phyloP scores from a whole-genome alignment of 2,797 vertebrate species.

The Halcyon leucocephala region DNA sequence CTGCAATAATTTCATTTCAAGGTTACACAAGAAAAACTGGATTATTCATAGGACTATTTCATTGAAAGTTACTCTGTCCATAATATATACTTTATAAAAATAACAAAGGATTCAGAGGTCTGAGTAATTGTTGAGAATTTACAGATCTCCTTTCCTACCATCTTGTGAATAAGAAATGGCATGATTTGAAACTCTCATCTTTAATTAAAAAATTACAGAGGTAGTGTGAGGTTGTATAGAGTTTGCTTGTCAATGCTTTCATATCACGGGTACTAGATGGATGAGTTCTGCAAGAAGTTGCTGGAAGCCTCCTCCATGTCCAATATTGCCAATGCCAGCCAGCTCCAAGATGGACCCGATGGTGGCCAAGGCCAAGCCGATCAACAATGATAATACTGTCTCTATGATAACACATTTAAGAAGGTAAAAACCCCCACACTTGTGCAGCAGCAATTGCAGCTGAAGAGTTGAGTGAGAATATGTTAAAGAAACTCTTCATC shows the following conservation, averaged over 20 bases:
- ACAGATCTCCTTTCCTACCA: neutral
- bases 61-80: neutral
- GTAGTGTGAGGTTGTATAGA: neutral
- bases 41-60: neutral
- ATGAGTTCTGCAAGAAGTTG: neutral
- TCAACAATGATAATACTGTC: rapidly evolving
- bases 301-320: neutral
- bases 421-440: neutral
- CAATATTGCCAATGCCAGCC: neutral
- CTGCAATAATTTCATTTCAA: neutral
- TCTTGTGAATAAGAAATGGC: neutral
- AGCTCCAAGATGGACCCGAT: neutral
- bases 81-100: neutral
- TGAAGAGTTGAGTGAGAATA: neutral
- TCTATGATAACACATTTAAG: neutral
- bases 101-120: neutral
- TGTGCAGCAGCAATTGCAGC: neutral
- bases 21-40: neutral
- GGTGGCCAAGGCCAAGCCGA: neutral
- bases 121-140: neutral
- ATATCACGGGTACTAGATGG: too few relatives aligned
- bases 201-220: neutral
- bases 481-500: neutral
- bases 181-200: neutral
- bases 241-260: neutral